Percentiles rank a stretch among this genome's conserved stretches.
These are phyloP conservation scores for Dexiosoma caninum DNA, from an alignment of 2,888 invertebrate species.

Conservation along the genomic window DNA sequence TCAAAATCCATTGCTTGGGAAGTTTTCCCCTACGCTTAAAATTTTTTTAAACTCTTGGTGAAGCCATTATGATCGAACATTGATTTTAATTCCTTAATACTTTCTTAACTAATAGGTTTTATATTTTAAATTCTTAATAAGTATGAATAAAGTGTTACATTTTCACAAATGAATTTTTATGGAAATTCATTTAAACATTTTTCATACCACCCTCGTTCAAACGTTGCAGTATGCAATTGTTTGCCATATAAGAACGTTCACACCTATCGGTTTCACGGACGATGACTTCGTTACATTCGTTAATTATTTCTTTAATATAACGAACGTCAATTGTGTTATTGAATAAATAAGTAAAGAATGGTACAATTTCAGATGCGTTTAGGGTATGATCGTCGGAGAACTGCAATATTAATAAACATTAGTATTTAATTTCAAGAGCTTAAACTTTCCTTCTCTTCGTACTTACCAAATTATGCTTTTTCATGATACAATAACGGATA, in stretches of 20 bases:
- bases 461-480: slow-evolving; percentile 62
- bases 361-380: slow-evolving; percentile 42
- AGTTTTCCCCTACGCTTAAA: too few species aligned
- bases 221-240: slow-evolving; percentile 45
- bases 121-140: too few species aligned
- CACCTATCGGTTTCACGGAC: slow-evolving; percentile 42
- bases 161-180: too few species aligned
- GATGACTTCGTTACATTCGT: slow-evolving; percentile 30
- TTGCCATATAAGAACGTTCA: slow-evolving; percentile 54
- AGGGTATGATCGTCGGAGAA: slow-evolving; percentile 36
- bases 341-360: slow-evolving; percentile 49
- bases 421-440: background rate
- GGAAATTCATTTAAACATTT: slow-evolving; percentile 6
- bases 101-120: too few species aligned
- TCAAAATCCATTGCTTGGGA: too few species aligned
- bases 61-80: too few species aligned
- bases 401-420: too few species aligned
- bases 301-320: slow-evolving; percentile 32
- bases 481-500: slow-evolving; percentile 64
- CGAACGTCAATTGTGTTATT: slow-evolving; percentile 30
- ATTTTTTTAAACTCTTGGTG: too few species aligned
- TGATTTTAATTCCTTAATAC: too few species aligned
- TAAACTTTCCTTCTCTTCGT: background rate
- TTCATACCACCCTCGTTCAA: slow-evolving; percentile 46
- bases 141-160: too few species aligned